These are phyloP conservation scores for Phrynosoma platyrhinos DNA, from an alignment of 2,113 vertebrate genomes.

Conservation along the genomic window DNA sequence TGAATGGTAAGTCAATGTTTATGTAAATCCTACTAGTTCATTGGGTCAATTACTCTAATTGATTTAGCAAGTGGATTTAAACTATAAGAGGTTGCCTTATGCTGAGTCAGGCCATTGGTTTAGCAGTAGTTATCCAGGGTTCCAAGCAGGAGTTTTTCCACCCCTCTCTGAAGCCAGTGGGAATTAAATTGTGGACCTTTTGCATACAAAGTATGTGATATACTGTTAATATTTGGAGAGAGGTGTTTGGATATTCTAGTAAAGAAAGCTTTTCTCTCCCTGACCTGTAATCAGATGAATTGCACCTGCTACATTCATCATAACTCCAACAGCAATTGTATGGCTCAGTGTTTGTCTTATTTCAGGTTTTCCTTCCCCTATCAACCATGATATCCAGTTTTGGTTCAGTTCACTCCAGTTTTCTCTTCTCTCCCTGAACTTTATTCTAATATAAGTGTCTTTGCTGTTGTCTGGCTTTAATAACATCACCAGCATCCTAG, in stretches of 20 bases:
- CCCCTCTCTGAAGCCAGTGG: neutral
- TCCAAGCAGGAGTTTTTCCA: neutral
- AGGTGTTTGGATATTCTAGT: neutral
- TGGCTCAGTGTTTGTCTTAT: neutral
- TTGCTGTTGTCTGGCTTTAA: slow-evolving; percentile 40
- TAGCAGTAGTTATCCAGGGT: neutral
- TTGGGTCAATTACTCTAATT: no score
- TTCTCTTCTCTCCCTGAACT: slow-evolving; percentile 15
- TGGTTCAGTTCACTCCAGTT: slow-evolving; percentile 37
- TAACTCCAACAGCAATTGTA: neutral
- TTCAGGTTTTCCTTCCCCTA: neutral
- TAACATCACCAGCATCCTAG: slow-evolving; percentile 28
- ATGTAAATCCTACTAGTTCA: no score
- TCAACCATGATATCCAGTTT: neutral
- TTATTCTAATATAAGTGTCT: slow-evolving; percentile 5
- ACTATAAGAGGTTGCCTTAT: neutral
- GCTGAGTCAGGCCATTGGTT: neutral
- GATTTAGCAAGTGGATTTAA: no score
- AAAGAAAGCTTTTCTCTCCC: neutral
- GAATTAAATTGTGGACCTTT: neutral
- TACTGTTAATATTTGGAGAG: neutral
- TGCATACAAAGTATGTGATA: neutral
- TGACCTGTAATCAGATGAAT: neutral
- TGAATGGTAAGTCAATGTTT: no score
- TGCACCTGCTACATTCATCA: neutral